Base-by-base conservation (phyloP, 2,888 invertebrate species). In the Synergus japonicus region DNA sequence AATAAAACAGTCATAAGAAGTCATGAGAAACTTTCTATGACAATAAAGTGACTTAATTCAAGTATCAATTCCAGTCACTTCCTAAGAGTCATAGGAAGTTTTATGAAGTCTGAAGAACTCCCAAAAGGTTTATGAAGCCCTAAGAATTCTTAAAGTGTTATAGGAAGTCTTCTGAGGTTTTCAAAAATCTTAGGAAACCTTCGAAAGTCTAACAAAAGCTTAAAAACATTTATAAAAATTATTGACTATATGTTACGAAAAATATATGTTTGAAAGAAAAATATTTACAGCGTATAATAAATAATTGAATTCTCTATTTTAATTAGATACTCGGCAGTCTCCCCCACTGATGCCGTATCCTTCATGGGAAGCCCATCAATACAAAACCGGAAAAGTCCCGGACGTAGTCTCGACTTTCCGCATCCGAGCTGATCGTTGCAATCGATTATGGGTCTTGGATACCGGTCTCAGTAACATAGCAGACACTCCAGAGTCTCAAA, bases 361-460 rank as follows among this genome's bases (percentile, higher is more conserved):
- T 0, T 95, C 95, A 85, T 97, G 97, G 97, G 95, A 95, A 81
- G 95, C 96, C 0, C 96, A 97, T 88, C 95, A 95, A 65, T 94
- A 92, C 63, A 90, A 88, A 2, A 92, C 90, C 10, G 91, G 90
- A 2, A 93, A 93, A 3, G 92, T 91, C n/a, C 94, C 95, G 1
- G 96, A 96, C 89, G 94, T 96, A 76, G 94, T 96, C 0, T 96
- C 96, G 0, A 95, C 96, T 0, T 96, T 96, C 91, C 93, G 96
- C 9, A 93, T 96, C 2, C 93, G 96, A 0, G 96, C 96, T 0
- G 97, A 97, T 90, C 94, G 94, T 76, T 97, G 97, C 89, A 95
- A 95, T 15, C 94, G 96, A 0, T 94, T 97, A 0, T 97, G 97
- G 97, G 96, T 96, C 12, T 90, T 97, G 66, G 97, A 97, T 89